Conservation (phyloP, 1,140 invertebrate genomes). For the Schlechtendalia chinensis region DNA sequence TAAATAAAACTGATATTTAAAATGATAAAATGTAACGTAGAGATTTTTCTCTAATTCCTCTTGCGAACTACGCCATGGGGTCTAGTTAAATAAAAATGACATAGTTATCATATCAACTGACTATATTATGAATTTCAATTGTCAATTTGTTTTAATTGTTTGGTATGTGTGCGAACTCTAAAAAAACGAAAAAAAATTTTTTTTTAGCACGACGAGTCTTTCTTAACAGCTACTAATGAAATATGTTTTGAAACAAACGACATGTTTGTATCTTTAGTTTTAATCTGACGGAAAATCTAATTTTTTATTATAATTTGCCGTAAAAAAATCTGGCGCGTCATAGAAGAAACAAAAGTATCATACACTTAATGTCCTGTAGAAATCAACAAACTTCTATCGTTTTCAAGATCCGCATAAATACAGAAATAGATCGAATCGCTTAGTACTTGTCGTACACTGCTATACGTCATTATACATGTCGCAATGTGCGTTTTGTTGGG, state of each 20-base stretch:
- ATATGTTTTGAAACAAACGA: background rate
- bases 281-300: slow-evolving; percentile 29
- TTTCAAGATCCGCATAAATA: slow-evolving; percentile 1
- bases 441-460: background rate
- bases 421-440: slow-evolving; percentile 14
- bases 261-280: background rate
- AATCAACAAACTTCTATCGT: slow-evolving; percentile 24
- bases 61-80: background rate
- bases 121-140: background rate
- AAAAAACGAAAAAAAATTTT: too few relatives aligned
- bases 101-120: too few relatives aligned
- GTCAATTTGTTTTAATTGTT: too few relatives aligned
- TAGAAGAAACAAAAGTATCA: slow-evolving; percentile 1
- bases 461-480: too few relatives aligned
- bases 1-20: background rate
- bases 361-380: slow-evolving; percentile 27
- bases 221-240: background rate
- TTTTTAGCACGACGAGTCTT: background rate
- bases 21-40: too few relatives aligned
- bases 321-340: background rate
- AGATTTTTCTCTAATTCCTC: background rate
- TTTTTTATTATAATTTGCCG: slow-evolving; percentile 36
- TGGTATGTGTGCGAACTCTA: too few relatives aligned
- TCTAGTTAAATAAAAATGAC: background rate
- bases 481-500: background rate